Conservation (phyloP, 2,888 invertebrate species). For the Leptopterna dolabrata region DNA sequence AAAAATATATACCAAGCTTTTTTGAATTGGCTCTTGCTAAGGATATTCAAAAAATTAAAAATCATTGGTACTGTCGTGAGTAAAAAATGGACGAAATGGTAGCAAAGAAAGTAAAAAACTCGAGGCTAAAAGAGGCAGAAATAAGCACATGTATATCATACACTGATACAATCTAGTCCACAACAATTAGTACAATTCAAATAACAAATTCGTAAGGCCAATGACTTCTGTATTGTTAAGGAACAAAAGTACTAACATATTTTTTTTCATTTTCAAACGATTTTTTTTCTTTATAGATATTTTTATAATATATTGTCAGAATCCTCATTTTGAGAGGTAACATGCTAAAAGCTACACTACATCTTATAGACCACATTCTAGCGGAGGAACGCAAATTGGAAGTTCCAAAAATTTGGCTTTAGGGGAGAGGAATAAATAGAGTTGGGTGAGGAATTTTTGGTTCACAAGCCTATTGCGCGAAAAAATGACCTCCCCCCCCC, state of each 20-base stretch:
- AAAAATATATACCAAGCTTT: slow-evolving; percentile 50
- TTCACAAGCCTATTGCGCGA: slow-evolving; percentile 28
- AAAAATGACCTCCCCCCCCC: slow-evolving; percentile 9
- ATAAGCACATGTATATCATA: slow-evolving; percentile 38
- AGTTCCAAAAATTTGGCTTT: slow-evolving; percentile 55
- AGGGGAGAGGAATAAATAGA: slow-evolving; percentile 42
- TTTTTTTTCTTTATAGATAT: slow-evolving; percentile 52
- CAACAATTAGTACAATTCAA: slow-evolving; percentile 45
- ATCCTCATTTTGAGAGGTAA: slow-evolving; percentile 57
- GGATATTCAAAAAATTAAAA: slow-evolving; percentile 49
- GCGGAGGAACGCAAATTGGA: slow-evolving; percentile 56
- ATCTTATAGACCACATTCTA: slow-evolving; percentile 61
- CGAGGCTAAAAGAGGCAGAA: slow-evolving; percentile 44
- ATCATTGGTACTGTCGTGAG: slow-evolving; percentile 52
- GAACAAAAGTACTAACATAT: slow-evolving; percentile 54
- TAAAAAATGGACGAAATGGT: slow-evolving; percentile 58
- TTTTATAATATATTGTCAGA: slow-evolving; percentile 60
- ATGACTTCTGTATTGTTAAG: slow-evolving; percentile 53
- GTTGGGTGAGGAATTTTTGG: slow-evolving; percentile 8
- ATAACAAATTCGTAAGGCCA: slow-evolving; percentile 57
- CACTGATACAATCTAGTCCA: slow-evolving; percentile 50
- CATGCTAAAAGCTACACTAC: slow-evolving; percentile 59
- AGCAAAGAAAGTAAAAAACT: slow-evolving; percentile 46
- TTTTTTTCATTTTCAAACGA: slow-evolving; percentile 5
- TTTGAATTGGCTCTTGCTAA: slow-evolving; percentile 41